Conservation (phyloP, 1,140 invertebrate genomes). For the Tetranychus urticae region DNA sequence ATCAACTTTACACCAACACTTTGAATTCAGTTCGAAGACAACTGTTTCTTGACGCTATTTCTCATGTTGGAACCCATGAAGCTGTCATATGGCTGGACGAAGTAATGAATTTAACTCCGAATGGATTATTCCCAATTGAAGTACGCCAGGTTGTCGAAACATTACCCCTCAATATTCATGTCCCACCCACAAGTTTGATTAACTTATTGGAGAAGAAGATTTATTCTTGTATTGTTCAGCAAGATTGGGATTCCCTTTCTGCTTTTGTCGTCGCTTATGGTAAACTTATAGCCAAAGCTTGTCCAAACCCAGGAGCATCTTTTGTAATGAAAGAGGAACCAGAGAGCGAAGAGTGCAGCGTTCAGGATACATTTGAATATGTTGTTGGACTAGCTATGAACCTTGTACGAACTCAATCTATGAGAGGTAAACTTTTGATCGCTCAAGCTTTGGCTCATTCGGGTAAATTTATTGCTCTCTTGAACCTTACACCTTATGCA, state of each 20-base stretch:
- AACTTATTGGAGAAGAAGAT: background rate
- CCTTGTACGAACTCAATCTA: background rate
- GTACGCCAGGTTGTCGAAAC: conserved; percentile 4
- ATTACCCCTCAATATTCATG: conserved; percentile 3
- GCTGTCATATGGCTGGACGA: background rate
- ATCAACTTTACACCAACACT: background rate
- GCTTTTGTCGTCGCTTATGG: background rate
- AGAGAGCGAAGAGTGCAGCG: too few relatives aligned
- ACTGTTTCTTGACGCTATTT: background rate
- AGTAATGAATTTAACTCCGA: background rate
- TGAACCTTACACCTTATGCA: background rate
- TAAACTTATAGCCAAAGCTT: background rate
- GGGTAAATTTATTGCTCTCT: background rate
- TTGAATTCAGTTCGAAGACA: background rate
- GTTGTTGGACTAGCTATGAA: background rate
- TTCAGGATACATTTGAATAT: background rate
- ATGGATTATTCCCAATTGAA: background rate
- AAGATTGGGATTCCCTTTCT: background rate
- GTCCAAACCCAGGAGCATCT: background rate
- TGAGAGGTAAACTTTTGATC: background rate
- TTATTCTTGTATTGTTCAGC: background rate
- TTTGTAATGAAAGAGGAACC: too few relatives aligned
- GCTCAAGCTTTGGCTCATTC: background rate
- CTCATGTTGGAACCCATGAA: background rate
- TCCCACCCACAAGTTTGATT: background rate